A percentile compares a stretch with the other conserved stretches of the same genome.
phyloP scores from a whole-genome alignment of 2,113 vertebrate genomes.

The Marmota monax region DNA sequence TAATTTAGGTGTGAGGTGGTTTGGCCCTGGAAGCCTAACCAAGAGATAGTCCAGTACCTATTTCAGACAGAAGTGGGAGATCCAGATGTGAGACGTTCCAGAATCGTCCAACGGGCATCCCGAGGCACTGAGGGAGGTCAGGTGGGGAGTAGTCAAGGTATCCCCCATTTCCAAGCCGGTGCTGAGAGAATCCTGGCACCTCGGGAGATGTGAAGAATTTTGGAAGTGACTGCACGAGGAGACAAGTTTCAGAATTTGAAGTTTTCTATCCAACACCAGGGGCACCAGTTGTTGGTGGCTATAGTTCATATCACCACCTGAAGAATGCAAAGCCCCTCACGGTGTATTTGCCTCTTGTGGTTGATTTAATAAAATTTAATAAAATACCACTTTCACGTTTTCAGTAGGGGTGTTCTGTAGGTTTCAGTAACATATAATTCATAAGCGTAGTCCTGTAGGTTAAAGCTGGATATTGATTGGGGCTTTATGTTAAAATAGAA shows the following conservation, averaged over 20 bases:
- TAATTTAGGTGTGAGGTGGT: too few species aligned
- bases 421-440: not conserved
- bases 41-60: not conserved
- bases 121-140: not conserved
- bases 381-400: not conserved
- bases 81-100: not conserved
- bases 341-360: not conserved
- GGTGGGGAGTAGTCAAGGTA: not conserved
- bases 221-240: not conserved
- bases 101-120: not conserved
- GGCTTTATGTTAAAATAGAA: not conserved
- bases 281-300: not conserved
- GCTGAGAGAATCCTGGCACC: not conserved
- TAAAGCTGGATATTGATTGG: not conserved
- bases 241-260: not conserved
- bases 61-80: not conserved
- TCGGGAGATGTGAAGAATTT: not conserved
- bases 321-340: not conserved
- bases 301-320: accelerated
- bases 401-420: not conserved
- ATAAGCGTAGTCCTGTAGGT: not conserved
- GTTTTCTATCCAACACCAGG: accelerated
- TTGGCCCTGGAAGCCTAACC: not conserved
- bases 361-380: not conserved
- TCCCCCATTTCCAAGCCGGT: not conserved